These are phyloP conservation scores for Neotoma lepida DNA, from an alignment of 2,113 vertebrate species.

Conservation along the genomic window DNA sequence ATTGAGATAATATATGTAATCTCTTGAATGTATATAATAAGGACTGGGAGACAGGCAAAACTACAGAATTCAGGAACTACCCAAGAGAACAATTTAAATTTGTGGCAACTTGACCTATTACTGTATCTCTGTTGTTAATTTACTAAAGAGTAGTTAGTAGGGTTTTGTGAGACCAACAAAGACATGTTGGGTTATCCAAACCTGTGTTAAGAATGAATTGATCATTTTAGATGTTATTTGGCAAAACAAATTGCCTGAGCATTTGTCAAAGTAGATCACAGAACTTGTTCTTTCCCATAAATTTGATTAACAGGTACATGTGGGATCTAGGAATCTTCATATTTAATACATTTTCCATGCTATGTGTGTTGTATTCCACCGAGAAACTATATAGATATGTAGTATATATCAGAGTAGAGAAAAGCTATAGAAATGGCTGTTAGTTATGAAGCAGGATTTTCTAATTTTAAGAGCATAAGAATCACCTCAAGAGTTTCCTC, in stretches of 20 bases:
- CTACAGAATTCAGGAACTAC: neutral
- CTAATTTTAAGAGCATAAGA: neutral
- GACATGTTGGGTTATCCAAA: neutral
- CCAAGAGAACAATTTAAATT: slow-evolving; percentile 14
- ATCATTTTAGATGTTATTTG: neutral
- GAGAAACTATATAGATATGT: neutral
- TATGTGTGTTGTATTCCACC: neutral
- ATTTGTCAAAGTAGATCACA: neutral
- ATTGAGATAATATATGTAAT: neutral
- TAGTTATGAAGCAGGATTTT: neutral
- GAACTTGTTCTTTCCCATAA: neutral
- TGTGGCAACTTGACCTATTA: neutral
- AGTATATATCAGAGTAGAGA: neutral
- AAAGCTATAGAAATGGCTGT: neutral
- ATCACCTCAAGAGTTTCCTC: slow-evolving; percentile 3
- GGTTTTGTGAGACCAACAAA: neutral
- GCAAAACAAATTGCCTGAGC: slow-evolving; percentile 12
- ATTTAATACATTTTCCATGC: neutral
- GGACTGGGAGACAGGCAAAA: neutral
- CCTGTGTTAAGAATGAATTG: neutral
- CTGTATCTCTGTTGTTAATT: neutral
- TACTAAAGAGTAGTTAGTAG: neutral
- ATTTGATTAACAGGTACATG: neutral
- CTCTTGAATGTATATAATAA: neutral
- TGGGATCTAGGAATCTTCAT: neutral